Base-by-base conservation (phyloP, 1,140 invertebrate species). In the Hycleus phaleratus region DNA sequence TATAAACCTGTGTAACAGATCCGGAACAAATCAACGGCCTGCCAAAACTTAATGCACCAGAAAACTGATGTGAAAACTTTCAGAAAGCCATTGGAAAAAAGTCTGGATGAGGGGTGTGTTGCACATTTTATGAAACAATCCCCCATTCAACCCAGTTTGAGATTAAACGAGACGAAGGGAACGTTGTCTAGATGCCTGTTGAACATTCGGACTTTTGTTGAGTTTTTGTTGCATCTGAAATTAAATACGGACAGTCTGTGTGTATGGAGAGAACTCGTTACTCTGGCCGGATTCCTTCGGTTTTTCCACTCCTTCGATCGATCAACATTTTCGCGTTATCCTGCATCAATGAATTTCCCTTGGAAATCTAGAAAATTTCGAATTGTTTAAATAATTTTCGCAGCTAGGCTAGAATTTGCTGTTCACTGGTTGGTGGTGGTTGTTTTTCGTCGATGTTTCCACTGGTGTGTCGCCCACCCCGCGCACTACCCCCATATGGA, bases 381-480 rank as follows among this genome's bases (percentile, higher is more conserved):
- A 48, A 48, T 56, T 56, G 54, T 48, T 49, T 56, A 56, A 53
- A 53, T 53, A 53, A 53, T 53, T 53, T 53, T 42, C 10, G 32
- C 32, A 11, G 51, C 42, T 32, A 32, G 32, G 32, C 32, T 32
- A 32, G 32, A 32, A 32, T 32, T 53, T 53, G 11, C 18, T 43
- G 43, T 53, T 53, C 43, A 9, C 39, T 40, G 50, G 40, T 43
- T 43, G 50, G 38, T 50, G 9, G 39, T 52, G 50, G 39, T 43
- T 40, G 42, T 52, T 52, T 53, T 53, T 26, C 51, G 51, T 46
- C 48, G 51, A 46, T 53, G 46, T 53, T 53, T 53, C 51, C 43
- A 42, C 38, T 32, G 32, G 4, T 32, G 26, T 32, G 32, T 32
- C 7, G 32, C 32, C 32, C 4, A 32, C 32, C 32, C 32, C 32